Conservation (phyloP, 2,888 invertebrate species). For the Meiosimyza platycephala region DNA sequence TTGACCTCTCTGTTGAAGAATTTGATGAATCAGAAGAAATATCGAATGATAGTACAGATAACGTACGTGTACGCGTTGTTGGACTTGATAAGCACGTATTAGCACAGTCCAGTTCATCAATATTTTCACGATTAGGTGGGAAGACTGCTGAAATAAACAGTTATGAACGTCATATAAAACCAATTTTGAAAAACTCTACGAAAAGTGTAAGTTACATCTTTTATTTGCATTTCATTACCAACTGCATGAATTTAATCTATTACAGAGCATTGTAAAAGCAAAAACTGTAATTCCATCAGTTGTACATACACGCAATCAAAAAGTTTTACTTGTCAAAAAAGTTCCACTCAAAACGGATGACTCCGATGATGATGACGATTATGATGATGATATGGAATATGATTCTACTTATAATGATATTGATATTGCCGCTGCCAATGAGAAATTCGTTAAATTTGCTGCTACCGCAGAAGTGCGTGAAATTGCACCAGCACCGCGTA, state of each 20-base stretch:
- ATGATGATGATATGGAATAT: conserved; percentile 49
- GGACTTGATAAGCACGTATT: conserved; percentile 47
- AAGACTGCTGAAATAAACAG: conserved; percentile 48
- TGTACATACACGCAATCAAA: conserved; percentile 55
- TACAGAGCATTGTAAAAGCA: conserved; percentile 54
- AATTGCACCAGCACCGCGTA: conserved; percentile 55
- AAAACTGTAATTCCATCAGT: conserved; percentile 47
- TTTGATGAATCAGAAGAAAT: conserved; percentile 42
- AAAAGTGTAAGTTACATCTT: conserved; percentile 45
- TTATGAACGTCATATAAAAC: conserved; percentile 56
- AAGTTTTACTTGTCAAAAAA: conserved; percentile 65
- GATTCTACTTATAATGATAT: conserved; percentile 45
- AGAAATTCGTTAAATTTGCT: conserved; percentile 66
- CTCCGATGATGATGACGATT: conserved; percentile 52
- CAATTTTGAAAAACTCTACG: conserved; percentile 61
- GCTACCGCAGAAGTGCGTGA: conserved; percentile 67
- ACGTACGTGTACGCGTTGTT: conserved; percentile 54
- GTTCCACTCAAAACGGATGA: conserved; percentile 63
- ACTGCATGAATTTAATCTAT: not conserved
- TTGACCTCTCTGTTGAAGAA: conserved; percentile 46
- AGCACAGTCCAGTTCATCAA: conserved; percentile 54
- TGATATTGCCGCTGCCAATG: conserved; percentile 49
- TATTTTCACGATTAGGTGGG: conserved; percentile 65
- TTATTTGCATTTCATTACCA: not conserved
- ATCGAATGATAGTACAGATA: conserved; percentile 47